Percentiles rank a stretch among this genome's conserved stretches.
Conservation (phyloP, 2,113 vertebrate genomes). For the Rhinopithecus roxellana region DNA sequence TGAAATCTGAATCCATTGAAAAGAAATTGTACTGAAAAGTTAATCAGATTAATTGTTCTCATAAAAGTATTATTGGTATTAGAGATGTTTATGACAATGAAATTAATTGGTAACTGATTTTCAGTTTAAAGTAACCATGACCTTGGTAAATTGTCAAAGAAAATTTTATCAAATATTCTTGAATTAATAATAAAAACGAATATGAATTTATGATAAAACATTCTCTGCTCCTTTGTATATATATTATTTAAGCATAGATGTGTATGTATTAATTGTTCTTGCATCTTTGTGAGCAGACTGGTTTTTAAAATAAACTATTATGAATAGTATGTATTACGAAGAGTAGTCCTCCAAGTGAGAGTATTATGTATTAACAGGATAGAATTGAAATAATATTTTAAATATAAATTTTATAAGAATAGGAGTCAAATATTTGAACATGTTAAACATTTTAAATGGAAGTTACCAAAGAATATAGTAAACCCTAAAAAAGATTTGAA, state of each 20-base stretch:
- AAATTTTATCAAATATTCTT: constrained; percentile 29
- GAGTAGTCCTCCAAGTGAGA: not conserved
- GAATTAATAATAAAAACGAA: not conserved
- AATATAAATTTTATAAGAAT: constrained; percentile 8
- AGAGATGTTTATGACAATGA: not conserved
- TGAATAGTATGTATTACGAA: not conserved
- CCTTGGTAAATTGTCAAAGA: not conserved
- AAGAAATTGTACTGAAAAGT: constrained; percentile 49
- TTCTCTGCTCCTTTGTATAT: not conserved
- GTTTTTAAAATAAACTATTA: not conserved
- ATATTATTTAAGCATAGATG: not conserved
- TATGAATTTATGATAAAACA: not conserved
- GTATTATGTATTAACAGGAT: not conserved
- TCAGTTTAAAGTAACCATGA: not conserved
- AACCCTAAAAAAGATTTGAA: not conserved
- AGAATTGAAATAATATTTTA: constrained; percentile 36
- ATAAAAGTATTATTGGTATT: not conserved
- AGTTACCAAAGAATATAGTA: not conserved
- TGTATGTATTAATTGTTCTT: not conserved
- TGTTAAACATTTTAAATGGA: constrained; percentile 17
- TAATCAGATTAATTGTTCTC: constrained; percentile 27
- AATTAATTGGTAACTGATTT: not conserved
- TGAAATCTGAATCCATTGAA: constrained; percentile 19
- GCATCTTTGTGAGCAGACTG: not conserved
- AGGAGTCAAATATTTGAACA: not conserved